phyloP scores from a whole-genome alignment of 2,797 vertebrate species.

The Avahi laniger region DNA sequence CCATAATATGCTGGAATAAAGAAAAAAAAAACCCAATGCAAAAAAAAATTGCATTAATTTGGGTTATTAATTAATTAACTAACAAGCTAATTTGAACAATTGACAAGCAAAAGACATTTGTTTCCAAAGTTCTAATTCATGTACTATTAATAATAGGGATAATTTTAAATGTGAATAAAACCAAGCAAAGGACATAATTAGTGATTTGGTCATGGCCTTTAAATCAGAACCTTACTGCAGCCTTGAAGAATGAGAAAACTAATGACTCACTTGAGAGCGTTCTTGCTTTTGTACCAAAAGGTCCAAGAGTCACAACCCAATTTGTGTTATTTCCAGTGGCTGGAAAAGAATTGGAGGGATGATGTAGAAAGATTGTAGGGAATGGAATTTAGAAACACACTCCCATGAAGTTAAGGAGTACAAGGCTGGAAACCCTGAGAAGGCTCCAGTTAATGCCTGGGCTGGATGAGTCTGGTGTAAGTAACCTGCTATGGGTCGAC shows the following conservation, averaged over 20 bases:
- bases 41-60: background rate
- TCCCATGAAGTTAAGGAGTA: background rate
- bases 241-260: background rate
- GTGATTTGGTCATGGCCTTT: background rate
- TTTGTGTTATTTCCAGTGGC: background rate
- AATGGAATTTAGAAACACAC: background rate
- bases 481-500: background rate
- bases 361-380: background rate
- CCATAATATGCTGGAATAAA: too few relatives aligned
- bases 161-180: background rate
- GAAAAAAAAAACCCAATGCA: too few relatives aligned
- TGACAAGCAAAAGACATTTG: slow-evolving; percentile 2
- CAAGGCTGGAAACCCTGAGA: background rate
- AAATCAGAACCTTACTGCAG: background rate
- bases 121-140: slow-evolving; percentile 15
- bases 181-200: background rate
- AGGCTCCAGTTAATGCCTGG: background rate
- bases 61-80: background rate
- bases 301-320: background rate
- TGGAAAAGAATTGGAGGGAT: background rate
- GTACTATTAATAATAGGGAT: background rate
- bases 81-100: background rate
- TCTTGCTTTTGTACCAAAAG: background rate
- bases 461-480: background rate
- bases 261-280: background rate